Conservation (phyloP, 2,797 vertebrate species). For the Fundulus diaphanus region DNA sequence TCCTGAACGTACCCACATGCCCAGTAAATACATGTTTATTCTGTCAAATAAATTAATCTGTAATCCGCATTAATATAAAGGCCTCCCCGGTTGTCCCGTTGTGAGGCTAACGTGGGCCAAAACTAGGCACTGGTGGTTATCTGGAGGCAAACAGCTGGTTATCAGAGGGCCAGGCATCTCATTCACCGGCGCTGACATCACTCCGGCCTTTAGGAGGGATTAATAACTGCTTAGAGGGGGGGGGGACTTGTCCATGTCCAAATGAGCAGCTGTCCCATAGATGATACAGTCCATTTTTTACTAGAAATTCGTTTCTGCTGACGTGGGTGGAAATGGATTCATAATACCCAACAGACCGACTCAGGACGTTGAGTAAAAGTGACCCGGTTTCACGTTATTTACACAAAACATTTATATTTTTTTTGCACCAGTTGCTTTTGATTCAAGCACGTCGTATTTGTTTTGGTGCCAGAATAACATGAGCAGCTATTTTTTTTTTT, state of each 20-base stretch:
- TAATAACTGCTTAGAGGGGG: slow-evolving; percentile 30
- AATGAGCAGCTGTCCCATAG: slow-evolving; percentile 15
- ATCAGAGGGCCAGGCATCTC: slow-evolving; percentile 55
- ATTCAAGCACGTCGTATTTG: background rate
- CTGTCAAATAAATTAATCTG: background rate
- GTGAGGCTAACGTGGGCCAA: background rate
- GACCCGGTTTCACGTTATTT: background rate
- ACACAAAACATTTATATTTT: background rate
- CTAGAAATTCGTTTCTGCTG: background rate
- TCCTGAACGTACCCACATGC: rapidly evolving
- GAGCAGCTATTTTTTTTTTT: background rate
- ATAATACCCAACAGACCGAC: background rate
- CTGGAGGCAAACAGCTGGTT: slow-evolving; percentile 60
- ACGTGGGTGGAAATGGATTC: slow-evolving; percentile 16
- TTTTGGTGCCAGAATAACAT: background rate
- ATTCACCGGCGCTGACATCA: slow-evolving; percentile 23
- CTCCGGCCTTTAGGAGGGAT: slow-evolving; percentile 29
- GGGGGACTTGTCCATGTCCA: slow-evolving; percentile 19
- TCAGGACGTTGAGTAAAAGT: background rate
- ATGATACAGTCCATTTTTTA: slow-evolving; percentile 1
- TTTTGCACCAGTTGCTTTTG: background rate
- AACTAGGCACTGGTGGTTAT: slow-evolving; percentile 43
- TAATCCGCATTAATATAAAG: background rate
- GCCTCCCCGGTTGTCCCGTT: background rate
- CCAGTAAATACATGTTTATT: background rate